A percentile compares a stretch with the other conserved stretches of the same genome.
These are phyloP conservation scores for Nanorana parkeri DNA, from an alignment of 2,113 vertebrate species.

Conservation along the genomic window DNA sequence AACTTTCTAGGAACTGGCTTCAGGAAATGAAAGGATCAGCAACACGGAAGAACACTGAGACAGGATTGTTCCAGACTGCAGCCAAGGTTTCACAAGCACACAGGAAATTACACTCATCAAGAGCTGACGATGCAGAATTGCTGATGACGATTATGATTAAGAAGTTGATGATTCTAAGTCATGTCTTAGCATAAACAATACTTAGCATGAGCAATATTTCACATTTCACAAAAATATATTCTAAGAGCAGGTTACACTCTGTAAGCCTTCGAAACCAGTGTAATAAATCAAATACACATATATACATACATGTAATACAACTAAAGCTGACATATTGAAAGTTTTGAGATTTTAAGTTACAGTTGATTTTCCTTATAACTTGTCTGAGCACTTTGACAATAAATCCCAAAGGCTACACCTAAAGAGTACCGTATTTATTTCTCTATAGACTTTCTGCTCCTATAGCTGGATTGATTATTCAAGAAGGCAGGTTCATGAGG, in stretches of 20 bases:
- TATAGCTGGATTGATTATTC: too few relatives aligned
- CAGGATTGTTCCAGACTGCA: constrained; percentile 46
- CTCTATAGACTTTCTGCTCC: too few relatives aligned
- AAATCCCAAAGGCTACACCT: background rate
- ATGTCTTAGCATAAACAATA: constrained; percentile 37
- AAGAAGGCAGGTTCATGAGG: too few relatives aligned
- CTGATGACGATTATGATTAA: constrained; percentile 41
- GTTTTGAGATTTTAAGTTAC: background rate
- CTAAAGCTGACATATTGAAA: background rate
- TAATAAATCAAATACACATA: background rate
- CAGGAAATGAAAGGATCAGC: constrained; percentile 56
- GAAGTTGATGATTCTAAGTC: constrained; percentile 43
- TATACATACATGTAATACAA: too few relatives aligned
- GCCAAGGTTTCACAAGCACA: constrained; percentile 26
- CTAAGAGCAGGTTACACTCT: constrained; percentile 5
- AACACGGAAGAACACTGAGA: constrained; percentile 34
- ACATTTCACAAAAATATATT: constrained; percentile 29
- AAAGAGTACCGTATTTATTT: too few relatives aligned
- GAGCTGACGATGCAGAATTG: constrained; percentile 49
- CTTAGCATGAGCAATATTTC: constrained; percentile 29
- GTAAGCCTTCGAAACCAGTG: background rate
- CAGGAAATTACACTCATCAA: constrained; percentile 54
- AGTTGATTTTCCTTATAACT: background rate
- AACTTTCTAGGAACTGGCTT: constrained; percentile 43
- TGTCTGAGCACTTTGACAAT: background rate